Conservation (phyloP, 2,888 invertebrate species). For the Dryobotodes eremita region DNA sequence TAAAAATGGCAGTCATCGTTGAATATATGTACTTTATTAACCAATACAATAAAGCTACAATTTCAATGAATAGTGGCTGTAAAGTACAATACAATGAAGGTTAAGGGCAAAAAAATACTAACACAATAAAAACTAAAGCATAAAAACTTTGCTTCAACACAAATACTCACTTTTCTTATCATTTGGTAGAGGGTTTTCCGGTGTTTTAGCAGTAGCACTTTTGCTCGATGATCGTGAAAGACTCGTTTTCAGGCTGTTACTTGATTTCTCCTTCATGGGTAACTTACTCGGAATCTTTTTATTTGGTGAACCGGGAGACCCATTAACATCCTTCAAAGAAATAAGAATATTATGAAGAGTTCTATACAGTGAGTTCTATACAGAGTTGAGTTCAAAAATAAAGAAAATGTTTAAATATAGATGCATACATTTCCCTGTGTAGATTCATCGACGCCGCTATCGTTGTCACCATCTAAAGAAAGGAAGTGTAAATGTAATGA, state of each 20-base stretch:
- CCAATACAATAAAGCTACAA: slow-evolving; percentile 25
- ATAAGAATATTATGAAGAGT: slow-evolving; percentile 17
- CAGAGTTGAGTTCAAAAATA: neutral
- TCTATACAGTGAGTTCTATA: neutral
- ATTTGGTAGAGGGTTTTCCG: slow-evolving; percentile 90
- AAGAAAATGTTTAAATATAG: slow-evolving; percentile 1
- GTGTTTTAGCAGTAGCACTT: slow-evolving; percentile 92
- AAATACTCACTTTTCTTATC: slow-evolving; percentile 94
- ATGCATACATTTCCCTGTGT: slow-evolving; percentile 94
- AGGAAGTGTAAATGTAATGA: slow-evolving; percentile 22
- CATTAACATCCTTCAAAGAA: slow-evolving; percentile 91
- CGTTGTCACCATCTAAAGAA: slow-evolving; percentile 95
- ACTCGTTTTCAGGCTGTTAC: slow-evolving; percentile 88
- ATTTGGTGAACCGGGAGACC: slow-evolving; percentile 93
- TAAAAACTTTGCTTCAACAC: neutral
- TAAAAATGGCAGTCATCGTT: slow-evolving; percentile 39
- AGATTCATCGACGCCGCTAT: slow-evolving; percentile 95
- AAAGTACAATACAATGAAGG: slow-evolving; percentile 31
- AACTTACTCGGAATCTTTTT: slow-evolving; percentile 93
- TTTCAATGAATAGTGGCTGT: slow-evolving; percentile 35
- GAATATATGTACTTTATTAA: slow-evolving; percentile 28
- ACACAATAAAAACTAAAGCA: neutral
- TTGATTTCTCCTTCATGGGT: slow-evolving; percentile 87
- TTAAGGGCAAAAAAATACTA: slow-evolving; percentile 21
- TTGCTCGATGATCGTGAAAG: slow-evolving; percentile 91